Base-by-base conservation (phyloP, 92 coral and sea anemone species). In the Heteractis magnifica region DNA sequence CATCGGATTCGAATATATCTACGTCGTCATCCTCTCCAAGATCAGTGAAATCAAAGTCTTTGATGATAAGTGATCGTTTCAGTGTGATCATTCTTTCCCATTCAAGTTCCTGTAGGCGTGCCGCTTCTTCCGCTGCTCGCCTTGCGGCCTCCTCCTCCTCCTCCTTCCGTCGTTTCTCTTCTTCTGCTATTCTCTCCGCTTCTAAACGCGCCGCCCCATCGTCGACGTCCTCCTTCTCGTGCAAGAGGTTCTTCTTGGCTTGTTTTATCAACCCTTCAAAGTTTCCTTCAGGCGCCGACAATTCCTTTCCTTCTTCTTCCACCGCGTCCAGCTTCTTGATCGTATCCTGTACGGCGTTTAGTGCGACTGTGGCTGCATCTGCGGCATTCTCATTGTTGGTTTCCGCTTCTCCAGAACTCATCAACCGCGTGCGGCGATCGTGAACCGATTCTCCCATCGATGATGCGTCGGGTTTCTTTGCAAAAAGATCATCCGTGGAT, bases 51-150 rank as follows among this genome's bases (percentile, higher is more conserved):
- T 97, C 97, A 82, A 97, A 94, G 81, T 94, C 97, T 19, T 97
- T 97, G 76, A 97, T 93, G 50, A 97, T 94, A 60, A 97, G 94
- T 49, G 95, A 87, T 23, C 99, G 93, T 51, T 97, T 97, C 6
- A 93, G 89, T n/a, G 97, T 92, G 10, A 97, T 94, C 92, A 94
- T 94, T 81, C 91, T 83, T 15, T 97, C 99, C 99, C 99, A 97
- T 75, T 97, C 99, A 1, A 97, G 89, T 77, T 97, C 99, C 65
- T 97, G 97, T 34, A 87, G 81, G 34, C 92, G 65, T 4, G 94
- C 95, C 0, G 97, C 99, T 85, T 94, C 97, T 77, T 94, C 99
- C 2, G 97, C 99, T 14, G 94, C 94, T 60, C 86, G 91, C 74
- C 94, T 76, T 6, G 90, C 92, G 26, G 84, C 88, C 82, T 97